phyloP scores from a whole-genome alignment of 2,113 vertebrate species.

The Propithecus coquereli region DNA sequence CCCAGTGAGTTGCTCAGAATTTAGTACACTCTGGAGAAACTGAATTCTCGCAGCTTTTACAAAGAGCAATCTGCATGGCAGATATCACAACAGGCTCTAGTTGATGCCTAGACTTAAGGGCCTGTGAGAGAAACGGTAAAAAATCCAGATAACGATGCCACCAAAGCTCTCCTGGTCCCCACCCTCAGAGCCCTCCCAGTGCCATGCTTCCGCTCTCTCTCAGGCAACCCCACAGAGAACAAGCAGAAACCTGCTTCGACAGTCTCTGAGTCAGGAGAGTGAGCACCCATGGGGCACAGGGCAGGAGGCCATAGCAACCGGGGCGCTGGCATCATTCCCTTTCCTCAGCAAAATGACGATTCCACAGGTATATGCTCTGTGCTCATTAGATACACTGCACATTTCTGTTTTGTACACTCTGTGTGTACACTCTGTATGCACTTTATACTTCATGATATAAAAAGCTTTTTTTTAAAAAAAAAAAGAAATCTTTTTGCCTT shows the following conservation, averaged over 20 bases:
- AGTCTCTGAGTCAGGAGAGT: not conserved
- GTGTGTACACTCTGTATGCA: not conserved
- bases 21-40: not conserved
- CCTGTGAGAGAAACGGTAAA: not conserved
- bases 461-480: not conserved
- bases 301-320: not conserved
- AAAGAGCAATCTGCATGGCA: not conserved
- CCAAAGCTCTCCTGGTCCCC: not conserved
- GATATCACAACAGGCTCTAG: not conserved
- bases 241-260: not conserved
- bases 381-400: not conserved
- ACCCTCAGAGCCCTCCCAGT: not conserved
- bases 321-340: not conserved
- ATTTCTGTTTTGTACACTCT: not conserved
- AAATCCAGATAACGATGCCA: not conserved
- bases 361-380: not conserved
- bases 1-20: not conserved
- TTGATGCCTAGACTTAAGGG: not conserved
- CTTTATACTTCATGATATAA: not conserved
- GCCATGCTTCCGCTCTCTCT: not conserved
- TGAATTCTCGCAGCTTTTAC: not conserved
- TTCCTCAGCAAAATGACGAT: not conserved
- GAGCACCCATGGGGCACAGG: accelerated
- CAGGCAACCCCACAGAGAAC: not conserved
- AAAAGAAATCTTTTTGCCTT: not conserved